Evolutionary conservation across 2,113 vertebrate genomes (phyloP), one percentile per base, ranked within the genome.

Genomic region (Trogon melanurus): DNA sequence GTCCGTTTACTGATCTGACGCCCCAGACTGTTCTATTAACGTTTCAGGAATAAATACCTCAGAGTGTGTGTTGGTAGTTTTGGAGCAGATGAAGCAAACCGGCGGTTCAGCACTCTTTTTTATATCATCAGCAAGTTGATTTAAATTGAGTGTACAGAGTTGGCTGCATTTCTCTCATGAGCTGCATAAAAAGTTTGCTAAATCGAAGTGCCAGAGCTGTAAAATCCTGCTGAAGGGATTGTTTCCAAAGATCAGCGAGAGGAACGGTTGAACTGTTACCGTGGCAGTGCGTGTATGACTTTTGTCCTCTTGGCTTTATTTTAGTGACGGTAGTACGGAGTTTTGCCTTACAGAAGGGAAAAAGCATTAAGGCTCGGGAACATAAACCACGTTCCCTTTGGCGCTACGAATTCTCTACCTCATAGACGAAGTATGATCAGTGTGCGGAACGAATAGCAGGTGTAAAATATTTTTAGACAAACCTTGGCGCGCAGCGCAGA

Each of bases 391-490:
- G 64, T 96, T 96, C 97, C 79, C 62, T 81, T 96, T 95, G 88
- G 95, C 95, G 84, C 90, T 82, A 16, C 0, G 50, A 89, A 96
- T 57, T 78, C 96, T 96, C 93, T 97, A 95, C 88, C 92, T 98
- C 98, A 98, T 79, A 82, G 97, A 96, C 95, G 97, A 98, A 98
- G 95, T 97, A 98, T 96, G 97, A 97, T 97, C 96, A 85, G 95
- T 89, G 96, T 96, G 96, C 7, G 26, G 79, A 97, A 95, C 41
- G 51, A 87, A 94, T 94, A 97, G 96, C 97, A 97, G 96, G 97
- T 97, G 96, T 97, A 92, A 97, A 96, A 97, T 98, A 98, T 98
- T 98, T 98, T 98, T 98, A 97, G 97, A 97, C 88, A 96, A 97
- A 94, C 80, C 94, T 97, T 97, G 97, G 97, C 67, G 0, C 83